Evolutionary conservation across 2,797 vertebrate species (phyloP).

Genomic region (Diglossa cyanea): DNA sequence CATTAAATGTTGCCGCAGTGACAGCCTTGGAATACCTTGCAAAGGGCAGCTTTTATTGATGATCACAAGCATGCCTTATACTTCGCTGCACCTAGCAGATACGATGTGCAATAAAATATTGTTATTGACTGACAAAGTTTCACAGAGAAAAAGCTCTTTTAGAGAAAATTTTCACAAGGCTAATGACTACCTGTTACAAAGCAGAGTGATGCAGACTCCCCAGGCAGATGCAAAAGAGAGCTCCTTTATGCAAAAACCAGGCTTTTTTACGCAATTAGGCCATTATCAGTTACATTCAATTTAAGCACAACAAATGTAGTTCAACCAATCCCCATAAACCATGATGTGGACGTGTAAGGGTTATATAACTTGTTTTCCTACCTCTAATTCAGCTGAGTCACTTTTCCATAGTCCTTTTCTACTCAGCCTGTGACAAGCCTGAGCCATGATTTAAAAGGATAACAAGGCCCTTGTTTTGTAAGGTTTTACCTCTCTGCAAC

Average conservation of each 20-base stretch:
- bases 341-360: fast-evolving
- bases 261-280: not conserved
- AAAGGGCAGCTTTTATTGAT: not conserved
- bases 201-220: not conserved
- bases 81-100: not conserved
- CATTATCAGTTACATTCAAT: not conserved
- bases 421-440: not conserved
- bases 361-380: not conserved
- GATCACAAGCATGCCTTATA: not conserved
- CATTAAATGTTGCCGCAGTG: not conserved
- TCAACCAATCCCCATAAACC: not conserved
- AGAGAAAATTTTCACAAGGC: not conserved
- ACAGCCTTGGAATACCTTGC: not conserved
- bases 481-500: not conserved
- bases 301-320: not conserved
- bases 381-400: not conserved
- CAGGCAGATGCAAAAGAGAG: not conserved
- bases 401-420: not conserved
- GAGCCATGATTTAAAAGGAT: not conserved
- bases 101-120: not conserved
- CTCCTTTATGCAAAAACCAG: not conserved
- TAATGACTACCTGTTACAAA: not conserved
- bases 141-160: not conserved
- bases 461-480: not conserved
- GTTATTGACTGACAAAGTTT: not conserved